Evolutionary conservation across 1,140 invertebrate genomes (phyloP).

Genomic region (Drosophila repletoides): DNA sequence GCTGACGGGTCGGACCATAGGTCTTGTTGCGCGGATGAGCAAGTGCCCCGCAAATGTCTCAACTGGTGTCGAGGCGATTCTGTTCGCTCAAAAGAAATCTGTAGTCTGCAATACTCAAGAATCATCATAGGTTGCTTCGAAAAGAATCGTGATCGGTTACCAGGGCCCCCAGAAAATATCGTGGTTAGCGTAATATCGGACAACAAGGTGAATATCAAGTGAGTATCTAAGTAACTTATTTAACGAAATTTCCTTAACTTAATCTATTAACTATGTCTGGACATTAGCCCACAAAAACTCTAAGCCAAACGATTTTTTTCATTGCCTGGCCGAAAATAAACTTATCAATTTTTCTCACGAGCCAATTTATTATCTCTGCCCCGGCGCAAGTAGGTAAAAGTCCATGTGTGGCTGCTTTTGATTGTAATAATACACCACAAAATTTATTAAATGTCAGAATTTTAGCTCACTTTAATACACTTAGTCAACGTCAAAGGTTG

Average conservation of each 20-base stretch:
- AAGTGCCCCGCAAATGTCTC: conserved; percentile 88
- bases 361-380: conserved; percentile 67
- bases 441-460: conserved; percentile 79
- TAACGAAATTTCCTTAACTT: conserved; percentile 29
- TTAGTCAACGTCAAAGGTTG: conserved; percentile 78
- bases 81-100: conserved; percentile 85
- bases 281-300: conserved; percentile 47
- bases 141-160: conserved; percentile 88
- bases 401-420: conserved; percentile 19
- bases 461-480: conserved; percentile 80
- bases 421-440: conserved; percentile 74
- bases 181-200: conserved; percentile 84
- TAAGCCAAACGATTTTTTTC: no score
- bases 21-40: conserved; percentile 89
- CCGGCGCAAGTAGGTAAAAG: background rate
- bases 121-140: conserved; percentile 91
- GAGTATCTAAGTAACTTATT: conserved; percentile 29
- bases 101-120: conserved; percentile 88
- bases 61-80: conserved; percentile 88
- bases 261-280: conserved; percentile 34
- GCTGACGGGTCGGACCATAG: conserved; percentile 91
- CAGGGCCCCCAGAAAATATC: conserved; percentile 90
- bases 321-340: conserved; percentile 59
- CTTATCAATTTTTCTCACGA: conserved; percentile 68
- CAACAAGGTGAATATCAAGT: conserved; percentile 75